These are phyloP conservation scores for Oligia latruncula DNA, from an alignment of 2,888 invertebrate genomes.

Conservation along the genomic window DNA sequence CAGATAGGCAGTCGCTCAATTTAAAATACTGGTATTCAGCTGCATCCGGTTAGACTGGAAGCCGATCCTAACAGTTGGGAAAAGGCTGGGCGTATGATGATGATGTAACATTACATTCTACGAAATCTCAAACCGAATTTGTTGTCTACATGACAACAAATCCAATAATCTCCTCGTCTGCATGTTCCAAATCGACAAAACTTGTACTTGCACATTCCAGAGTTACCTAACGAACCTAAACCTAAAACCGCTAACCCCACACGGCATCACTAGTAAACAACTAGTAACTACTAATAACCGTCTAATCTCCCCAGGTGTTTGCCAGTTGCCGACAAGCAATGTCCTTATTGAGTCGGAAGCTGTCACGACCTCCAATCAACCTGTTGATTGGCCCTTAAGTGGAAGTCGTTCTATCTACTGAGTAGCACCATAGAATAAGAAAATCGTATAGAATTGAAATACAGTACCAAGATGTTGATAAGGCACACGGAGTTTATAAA, in stretches of 20 bases:
- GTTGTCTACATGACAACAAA: too few relatives aligned
- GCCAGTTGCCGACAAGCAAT: slow-evolving; percentile 60
- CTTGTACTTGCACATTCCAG: not conserved
- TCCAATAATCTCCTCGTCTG: too few relatives aligned
- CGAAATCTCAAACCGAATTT: too few relatives aligned
- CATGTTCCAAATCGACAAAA: not conserved
- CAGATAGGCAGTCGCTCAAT: too few relatives aligned
- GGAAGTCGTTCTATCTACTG: slow-evolving; percentile 61
- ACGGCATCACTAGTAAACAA: slow-evolving; percentile 14
- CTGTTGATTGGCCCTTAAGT: slow-evolving; percentile 81
- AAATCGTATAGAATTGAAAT: not conserved
- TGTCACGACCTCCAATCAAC: slow-evolving; percentile 75
- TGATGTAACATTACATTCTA: too few relatives aligned
- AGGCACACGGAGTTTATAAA: too few relatives aligned
- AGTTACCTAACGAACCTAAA: not conserved
- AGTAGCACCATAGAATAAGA: slow-evolving; percentile 37
- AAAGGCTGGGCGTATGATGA: too few relatives aligned
- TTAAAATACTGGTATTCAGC: too few relatives aligned
- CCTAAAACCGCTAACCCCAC: not conserved
- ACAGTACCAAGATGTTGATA: too few relatives aligned
- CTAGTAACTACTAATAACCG: slow-evolving; percentile 28
- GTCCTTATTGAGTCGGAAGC: slow-evolving; percentile 74
- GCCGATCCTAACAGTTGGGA: too few relatives aligned
- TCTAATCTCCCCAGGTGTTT: slow-evolving; percentile 53
- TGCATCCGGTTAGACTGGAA: too few relatives aligned